phyloP scores from a whole-genome alignment of 2,888 invertebrate genomes.

The Stenodera caucasica region DNA sequence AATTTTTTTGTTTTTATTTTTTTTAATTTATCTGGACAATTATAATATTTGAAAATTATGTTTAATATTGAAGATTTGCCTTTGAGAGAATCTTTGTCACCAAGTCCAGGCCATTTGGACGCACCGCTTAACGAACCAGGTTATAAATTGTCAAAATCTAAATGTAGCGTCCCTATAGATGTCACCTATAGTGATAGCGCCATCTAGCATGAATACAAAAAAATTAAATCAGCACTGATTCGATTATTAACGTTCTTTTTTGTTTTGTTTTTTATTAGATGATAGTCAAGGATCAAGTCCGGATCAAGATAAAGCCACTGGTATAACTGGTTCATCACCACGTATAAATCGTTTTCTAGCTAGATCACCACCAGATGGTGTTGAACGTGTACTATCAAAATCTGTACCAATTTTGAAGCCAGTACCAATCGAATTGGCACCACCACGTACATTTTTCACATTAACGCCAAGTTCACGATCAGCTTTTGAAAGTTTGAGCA shows the following conservation, averaged over 20 bases:
- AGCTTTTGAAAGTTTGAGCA: conserved; percentile 71
- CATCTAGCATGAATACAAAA: not conserved
- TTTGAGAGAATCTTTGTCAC: conserved; percentile 68
- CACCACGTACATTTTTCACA: conserved; percentile 70
- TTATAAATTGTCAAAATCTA: conserved; percentile 26
- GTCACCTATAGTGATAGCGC: not conserved
- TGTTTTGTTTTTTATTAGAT: conserved; percentile 54
- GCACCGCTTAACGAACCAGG: conserved; percentile 62
- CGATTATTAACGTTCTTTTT: not conserved
- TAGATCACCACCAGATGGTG: conserved; percentile 87
- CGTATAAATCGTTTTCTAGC: conserved; percentile 84
- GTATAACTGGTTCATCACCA: conserved; percentile 76
- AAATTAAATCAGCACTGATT: not conserved
- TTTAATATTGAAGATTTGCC: conserved; percentile 60
- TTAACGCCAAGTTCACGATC: conserved; percentile 78
- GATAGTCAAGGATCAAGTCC: conserved; percentile 78
- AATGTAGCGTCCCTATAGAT: not conserved
- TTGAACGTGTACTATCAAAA: conserved; percentile 80
- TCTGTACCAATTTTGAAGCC: conserved; percentile 44
- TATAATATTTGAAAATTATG: conserved; percentile 20
- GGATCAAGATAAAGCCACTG: conserved; percentile 64
- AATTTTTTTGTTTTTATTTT: too few species aligned
- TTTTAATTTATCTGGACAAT: conserved; percentile 5
- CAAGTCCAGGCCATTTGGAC: conserved; percentile 65
- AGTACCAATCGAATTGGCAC: conserved; percentile 44